Base-by-base conservation (phyloP, 1,140 invertebrate genomes). In the Ceratosolen fusciceps region DNA sequence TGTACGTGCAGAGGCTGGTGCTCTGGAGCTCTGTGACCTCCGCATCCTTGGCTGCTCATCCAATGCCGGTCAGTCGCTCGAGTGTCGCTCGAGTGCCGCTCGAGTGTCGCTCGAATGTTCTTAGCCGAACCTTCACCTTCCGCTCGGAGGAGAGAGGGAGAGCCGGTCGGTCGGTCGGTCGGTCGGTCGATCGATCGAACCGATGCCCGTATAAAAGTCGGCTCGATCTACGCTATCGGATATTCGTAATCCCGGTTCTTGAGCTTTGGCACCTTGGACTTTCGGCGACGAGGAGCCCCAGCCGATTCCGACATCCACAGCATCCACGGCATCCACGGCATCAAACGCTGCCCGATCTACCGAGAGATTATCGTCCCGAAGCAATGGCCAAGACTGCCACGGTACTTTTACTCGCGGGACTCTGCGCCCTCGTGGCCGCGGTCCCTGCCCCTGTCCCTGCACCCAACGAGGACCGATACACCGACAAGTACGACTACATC, bases 401-500 rank as follows among this genome's bases (percentile, higher is more conserved):
- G n/a, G n/a, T n/a, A n/a, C n/a, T 21, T 43, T 29, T 65, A 71
- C 56, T 4, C 19, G 71, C 82, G 0, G 68, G 58, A 74, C 37
- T 75, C 52, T 77, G 62, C 60, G 24, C 70, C 3, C 56, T 83
- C 26, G 67, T 80, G 14, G 60, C 76, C 24, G 26, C 81, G 26
- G 16, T 21, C 1, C 54, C 70, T 0, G 80, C 71, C 0, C n/a
- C n/a, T n/a, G n/a, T n/a, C n/a, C n/a, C n/a, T n/a, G n/a, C n/a
- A n/a, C n/a, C n/a, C n/a, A n/a, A n/a, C n/a, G 74, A 82, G 10
- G 85, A 86, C 67, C 47, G 77, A 0, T 90, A 89, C 79, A 82
- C 89, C 0, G 85, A 85, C 60, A 90, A 88, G 39, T 91, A 87
- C 77, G 90, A 91, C 75, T 80, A 87, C 67, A 82, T 90, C 26